phyloP scores from a whole-genome alignment of 2,888 invertebrate species.

The Troides aeacus region DNA sequence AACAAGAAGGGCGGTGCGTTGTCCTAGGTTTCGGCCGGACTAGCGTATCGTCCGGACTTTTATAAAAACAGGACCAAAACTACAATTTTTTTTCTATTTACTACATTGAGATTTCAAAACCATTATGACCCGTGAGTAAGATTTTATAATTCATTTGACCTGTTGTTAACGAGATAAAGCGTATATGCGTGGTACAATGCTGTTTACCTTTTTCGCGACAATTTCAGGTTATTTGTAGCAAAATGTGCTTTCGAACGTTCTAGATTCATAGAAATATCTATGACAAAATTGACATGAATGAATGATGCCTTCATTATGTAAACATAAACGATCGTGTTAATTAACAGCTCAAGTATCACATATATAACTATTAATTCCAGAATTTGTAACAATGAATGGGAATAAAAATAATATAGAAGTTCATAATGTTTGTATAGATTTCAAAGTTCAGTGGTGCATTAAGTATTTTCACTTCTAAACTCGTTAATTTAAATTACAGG shows the following conservation, averaged over 20 bases:
- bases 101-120: slow-evolving; percentile 45
- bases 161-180: background rate
- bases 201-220: background rate
- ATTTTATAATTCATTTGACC: slow-evolving; percentile 7
- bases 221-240: background rate
- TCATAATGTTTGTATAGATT: background rate
- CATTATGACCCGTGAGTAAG: slow-evolving; percentile 75
- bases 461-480: background rate
- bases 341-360: background rate
- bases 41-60: slow-evolving; percentile 77
- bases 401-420: background rate
- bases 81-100: slow-evolving; percentile 39
- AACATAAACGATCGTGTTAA: slow-evolving; percentile 20
- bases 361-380: too few relatives aligned
- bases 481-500: slow-evolving; percentile 71
- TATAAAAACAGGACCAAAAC: slow-evolving; percentile 40
- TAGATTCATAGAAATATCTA: slow-evolving; percentile 40
- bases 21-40: slow-evolving; percentile 78
- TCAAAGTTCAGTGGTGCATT: slow-evolving; percentile 1
- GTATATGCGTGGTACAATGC: background rate
- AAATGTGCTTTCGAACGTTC: slow-evolving; percentile 48
- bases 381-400: background rate
- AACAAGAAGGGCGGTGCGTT: slow-evolving; percentile 75
- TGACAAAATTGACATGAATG: slow-evolving; percentile 38
- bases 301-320: slow-evolving; percentile 39